Evolutionary conservation across 2,888 invertebrate species (phyloP).

Genomic region (Oxystoma pomonae): DNA sequence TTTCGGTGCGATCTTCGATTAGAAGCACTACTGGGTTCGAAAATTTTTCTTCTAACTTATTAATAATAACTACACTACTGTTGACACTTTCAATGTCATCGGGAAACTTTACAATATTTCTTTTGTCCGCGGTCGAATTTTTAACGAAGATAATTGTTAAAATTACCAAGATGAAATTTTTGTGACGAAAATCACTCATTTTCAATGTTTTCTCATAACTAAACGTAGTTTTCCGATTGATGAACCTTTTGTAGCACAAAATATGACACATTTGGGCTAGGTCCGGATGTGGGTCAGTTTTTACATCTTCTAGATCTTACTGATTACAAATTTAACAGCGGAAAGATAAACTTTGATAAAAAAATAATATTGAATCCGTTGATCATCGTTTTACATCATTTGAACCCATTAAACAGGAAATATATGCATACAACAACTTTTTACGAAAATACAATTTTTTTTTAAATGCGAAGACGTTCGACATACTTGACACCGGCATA

Average conservation of each 20-base stretch:
- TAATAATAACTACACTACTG: neutral
- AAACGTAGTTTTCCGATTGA: conserved; percentile 13
- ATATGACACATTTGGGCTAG: conserved; percentile 41
- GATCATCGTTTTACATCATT: neutral
- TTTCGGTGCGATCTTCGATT: conserved; percentile 34
- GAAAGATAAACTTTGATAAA: neutral
- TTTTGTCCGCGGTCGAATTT: neutral
- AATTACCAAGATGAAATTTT: neutral
- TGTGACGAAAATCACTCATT: conserved; percentile 17
- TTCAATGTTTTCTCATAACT: conserved; percentile 19
- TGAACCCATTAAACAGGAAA: too few relatives aligned
- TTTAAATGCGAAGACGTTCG: too few relatives aligned
- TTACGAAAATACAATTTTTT: too few relatives aligned
- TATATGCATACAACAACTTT: too few relatives aligned
- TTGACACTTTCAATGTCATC: conserved; percentile 7
- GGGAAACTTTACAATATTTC: conserved; percentile 9
- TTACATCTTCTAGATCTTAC: neutral
- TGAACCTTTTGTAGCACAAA: conserved; percentile 29
- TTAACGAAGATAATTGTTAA: neutral
- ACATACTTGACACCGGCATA: too few relatives aligned
- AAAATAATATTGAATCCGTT: neutral
- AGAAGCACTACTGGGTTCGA: conserved; percentile 33
- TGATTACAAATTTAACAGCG: neutral
- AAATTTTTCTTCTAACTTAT: conserved; percentile 15
- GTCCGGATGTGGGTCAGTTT: conserved; percentile 42